phyloP scores from a whole-genome alignment of 2,113 vertebrate genomes.

The Circaetus cinerascens region DNA sequence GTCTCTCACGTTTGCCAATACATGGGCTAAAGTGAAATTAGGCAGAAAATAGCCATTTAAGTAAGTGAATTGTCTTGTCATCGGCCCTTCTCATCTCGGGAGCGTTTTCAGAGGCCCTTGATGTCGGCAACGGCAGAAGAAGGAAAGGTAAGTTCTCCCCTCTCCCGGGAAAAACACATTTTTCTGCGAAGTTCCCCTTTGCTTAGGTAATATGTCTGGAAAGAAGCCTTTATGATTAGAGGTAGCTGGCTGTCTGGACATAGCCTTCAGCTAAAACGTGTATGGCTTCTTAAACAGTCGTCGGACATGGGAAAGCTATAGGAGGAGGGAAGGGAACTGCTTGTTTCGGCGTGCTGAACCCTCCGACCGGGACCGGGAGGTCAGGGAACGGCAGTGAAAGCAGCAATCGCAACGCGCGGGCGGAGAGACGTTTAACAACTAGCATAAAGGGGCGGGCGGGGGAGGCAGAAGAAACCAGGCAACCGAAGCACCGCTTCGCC shows the following conservation, averaged over 20 bases:
- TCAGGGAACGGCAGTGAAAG: neutral
- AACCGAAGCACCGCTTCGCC: no score
- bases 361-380: neutral
- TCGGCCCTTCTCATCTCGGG: neutral
- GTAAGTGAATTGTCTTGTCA: neutral
- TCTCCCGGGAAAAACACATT: neutral
- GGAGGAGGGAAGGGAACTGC: neutral
- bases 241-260: neutral
- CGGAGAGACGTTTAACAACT: neutral
- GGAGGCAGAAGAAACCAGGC: no score
- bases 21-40: neutral
- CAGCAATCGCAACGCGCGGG: neutral
- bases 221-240: neutral
- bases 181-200: neutral
- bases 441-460: no score
- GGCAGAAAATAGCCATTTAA: slow-evolving; percentile 13
- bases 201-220: neutral
- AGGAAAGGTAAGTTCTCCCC: neutral
- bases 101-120: neutral
- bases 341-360: neutral
- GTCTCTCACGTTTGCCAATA: slow-evolving; percentile 18
- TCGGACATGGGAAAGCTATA: neutral
- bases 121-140: neutral
- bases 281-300: neutral
- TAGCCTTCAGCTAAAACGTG: neutral